Evolutionary conservation across 2,888 invertebrate species (phyloP).

Genomic region (Drosophila maculinotata): DNA sequence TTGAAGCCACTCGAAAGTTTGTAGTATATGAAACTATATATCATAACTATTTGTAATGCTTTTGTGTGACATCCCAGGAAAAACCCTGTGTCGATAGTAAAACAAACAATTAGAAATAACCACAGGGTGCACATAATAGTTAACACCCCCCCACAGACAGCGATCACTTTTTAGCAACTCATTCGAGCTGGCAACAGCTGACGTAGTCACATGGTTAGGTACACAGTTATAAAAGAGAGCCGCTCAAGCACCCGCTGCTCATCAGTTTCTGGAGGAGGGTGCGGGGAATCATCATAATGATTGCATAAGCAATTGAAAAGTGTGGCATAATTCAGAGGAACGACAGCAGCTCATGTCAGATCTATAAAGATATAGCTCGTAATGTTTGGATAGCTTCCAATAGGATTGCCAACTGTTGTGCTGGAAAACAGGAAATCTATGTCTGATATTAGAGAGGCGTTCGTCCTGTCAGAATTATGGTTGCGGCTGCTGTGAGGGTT

Average conservation of each 20-base stretch:
- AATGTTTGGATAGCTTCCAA: conserved; percentile 15
- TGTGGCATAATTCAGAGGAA: conserved; percentile 66
- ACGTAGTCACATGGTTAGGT: conserved; percentile 39
- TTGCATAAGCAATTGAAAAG: conserved; percentile 61
- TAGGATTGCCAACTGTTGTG: conserved; percentile 58
- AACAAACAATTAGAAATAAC: conserved; percentile 47
- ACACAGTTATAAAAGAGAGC: conserved; percentile 27
- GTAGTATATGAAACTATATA: conserved; percentile 20
- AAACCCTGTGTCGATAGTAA: conserved; percentile 4
- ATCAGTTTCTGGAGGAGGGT: conserved; percentile 40
- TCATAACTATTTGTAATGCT: conserved; percentile 28
- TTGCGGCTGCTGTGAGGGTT: conserved; percentile 19
- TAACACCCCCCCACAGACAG: conserved; percentile 39
- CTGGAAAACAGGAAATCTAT: conserved; percentile 9
- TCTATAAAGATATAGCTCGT: conserved; percentile 17
- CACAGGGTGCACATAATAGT: conserved; percentile 48
- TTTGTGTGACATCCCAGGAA: conserved; percentile 17
- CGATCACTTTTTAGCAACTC: conserved; percentile 29
- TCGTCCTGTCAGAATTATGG: conserved; percentile 8
- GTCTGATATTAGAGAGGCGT: conserved; percentile 41
- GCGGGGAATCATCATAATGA: conserved; percentile 46
- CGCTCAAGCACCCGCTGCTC: conserved; percentile 12
- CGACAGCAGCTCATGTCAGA: conserved; percentile 51
- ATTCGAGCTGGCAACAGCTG: conserved; percentile 52
- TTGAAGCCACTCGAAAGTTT: background rate